A percentile compares a stretch with the other conserved stretches of the same genome.
Evolutionary conservation across 2,888 invertebrate genomes (phyloP).

Genomic region (Volucella bombylans): DNA sequence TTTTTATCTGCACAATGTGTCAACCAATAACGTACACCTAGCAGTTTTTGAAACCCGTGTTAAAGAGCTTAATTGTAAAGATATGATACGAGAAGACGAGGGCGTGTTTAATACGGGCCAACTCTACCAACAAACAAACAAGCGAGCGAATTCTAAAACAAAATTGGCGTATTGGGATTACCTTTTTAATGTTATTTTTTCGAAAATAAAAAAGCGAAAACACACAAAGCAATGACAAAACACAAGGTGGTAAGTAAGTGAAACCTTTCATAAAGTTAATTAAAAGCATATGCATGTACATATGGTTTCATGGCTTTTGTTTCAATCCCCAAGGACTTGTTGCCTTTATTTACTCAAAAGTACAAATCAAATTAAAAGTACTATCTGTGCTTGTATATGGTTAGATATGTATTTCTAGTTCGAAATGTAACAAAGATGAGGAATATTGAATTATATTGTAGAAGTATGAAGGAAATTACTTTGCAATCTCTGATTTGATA

Average conservation of each 20-base stretch:
- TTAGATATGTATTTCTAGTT: no score
- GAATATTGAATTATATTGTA: no score
- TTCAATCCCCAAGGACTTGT: background rate
- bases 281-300: constrained; percentile 31
- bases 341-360: background rate
- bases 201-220: background rate
- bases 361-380: constrained; percentile 6
- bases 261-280: constrained; percentile 37
- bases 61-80: constrained; percentile 64
- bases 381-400: background rate
- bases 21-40: constrained; percentile 85
- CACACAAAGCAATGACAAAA: background rate
- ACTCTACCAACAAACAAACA: constrained; percentile 33
- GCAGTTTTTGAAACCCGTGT: constrained; percentile 77
- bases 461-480: no score
- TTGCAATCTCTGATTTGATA: no score
- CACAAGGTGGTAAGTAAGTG: constrained; percentile 42
- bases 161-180: constrained; percentile 69
- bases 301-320: background rate
- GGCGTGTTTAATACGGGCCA: constrained; percentile 53
- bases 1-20: constrained; percentile 87
- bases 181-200: constrained; percentile 26
- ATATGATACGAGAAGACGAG: constrained; percentile 63
- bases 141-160: constrained; percentile 33
- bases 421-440: no score